Percentiles rank a stretch among this genome's conserved stretches.
These are phyloP conservation scores for Apamea anceps DNA, from an alignment of 2,888 invertebrate genomes.

Conservation along the genomic window DNA sequence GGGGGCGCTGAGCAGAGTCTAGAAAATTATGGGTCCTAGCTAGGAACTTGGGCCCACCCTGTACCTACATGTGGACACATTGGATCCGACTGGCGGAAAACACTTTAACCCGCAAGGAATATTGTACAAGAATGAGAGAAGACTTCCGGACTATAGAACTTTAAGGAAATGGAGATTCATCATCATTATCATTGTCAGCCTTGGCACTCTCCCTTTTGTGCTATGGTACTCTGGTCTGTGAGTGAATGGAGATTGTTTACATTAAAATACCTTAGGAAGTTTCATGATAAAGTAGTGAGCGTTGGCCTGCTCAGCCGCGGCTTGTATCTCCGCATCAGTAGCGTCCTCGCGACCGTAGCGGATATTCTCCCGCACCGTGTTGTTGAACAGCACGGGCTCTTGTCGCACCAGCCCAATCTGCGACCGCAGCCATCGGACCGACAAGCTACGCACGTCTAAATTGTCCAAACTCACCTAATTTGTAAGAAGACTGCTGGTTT, in stretches of 20 bases:
- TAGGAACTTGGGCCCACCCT: neutral
- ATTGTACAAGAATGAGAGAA: neutral
- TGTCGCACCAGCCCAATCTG: slow-evolving; percentile 94
- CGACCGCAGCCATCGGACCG: slow-evolving; percentile 93
- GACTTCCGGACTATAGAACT: neutral
- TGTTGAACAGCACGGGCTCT: slow-evolving; percentile 92
- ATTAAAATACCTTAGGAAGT: slow-evolving; percentile 89
- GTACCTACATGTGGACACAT: neutral
- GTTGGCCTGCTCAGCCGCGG: slow-evolving; percentile 93
- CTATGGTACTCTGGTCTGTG: neutral
- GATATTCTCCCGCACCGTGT: slow-evolving; percentile 96
- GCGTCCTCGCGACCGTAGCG: slow-evolving; percentile 93
- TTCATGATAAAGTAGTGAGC: slow-evolving; percentile 85
- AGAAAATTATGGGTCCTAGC: neutral
- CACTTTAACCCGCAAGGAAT: neutral
- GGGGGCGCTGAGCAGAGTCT: no score
- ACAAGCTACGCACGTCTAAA: slow-evolving; percentile 92
- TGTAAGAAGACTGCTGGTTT: slow-evolving; percentile 5
- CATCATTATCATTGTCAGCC: neutral
- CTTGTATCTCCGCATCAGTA: slow-evolving; percentile 91
- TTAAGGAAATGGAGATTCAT: neutral
- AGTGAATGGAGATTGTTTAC: neutral
- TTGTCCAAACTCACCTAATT: slow-evolving; percentile 92
- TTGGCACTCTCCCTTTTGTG: neutral
- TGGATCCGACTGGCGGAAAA: neutral